Conservation (phyloP, 2,888 invertebrate species). For the Suillia variegata region DNA sequence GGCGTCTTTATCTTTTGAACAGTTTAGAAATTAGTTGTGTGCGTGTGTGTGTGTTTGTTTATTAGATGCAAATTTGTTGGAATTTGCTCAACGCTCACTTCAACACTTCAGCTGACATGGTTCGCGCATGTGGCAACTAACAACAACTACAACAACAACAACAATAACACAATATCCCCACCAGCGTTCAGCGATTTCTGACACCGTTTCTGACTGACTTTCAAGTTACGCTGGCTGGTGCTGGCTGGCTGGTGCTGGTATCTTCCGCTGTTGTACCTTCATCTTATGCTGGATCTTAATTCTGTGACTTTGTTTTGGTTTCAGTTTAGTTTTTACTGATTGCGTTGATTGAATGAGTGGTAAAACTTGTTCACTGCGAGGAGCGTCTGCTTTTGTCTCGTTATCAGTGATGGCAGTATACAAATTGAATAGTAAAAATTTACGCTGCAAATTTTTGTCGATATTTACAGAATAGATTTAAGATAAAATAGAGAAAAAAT, state of each 20-base stretch:
- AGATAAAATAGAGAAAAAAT: no score
- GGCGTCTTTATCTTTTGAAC: background rate
- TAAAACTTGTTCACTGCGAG: conserved; percentile 15
- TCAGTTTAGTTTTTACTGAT: conserved; percentile 4
- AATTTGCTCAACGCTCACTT: background rate
- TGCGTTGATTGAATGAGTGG: background rate
- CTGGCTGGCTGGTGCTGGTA: conserved; percentile 43
- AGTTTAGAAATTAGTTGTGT: background rate
- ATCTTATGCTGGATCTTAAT: conserved; percentile 6
- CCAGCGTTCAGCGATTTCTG: conserved; percentile 32
- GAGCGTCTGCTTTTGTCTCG: conserved; percentile 12
- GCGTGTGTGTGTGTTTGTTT: conserved; percentile 15
- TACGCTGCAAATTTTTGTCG: no score
- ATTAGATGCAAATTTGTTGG: background rate
- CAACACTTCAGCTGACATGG: background rate
- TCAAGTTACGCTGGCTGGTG: conserved; percentile 43
- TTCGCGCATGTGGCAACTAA: background rate
- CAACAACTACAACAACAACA: background rate
- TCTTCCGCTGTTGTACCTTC: conserved; percentile 17
- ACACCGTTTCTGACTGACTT: conserved; percentile 36
- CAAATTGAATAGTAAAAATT: no score
- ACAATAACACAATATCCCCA: no score
- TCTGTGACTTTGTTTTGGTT: conserved; percentile 6
- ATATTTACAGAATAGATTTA: no score
- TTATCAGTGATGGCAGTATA: no score